Evolutionary conservation across 2,888 invertebrate species (phyloP), one percentile per base, ranked within the genome.

Genomic region (Pyralis farinalis): DNA sequence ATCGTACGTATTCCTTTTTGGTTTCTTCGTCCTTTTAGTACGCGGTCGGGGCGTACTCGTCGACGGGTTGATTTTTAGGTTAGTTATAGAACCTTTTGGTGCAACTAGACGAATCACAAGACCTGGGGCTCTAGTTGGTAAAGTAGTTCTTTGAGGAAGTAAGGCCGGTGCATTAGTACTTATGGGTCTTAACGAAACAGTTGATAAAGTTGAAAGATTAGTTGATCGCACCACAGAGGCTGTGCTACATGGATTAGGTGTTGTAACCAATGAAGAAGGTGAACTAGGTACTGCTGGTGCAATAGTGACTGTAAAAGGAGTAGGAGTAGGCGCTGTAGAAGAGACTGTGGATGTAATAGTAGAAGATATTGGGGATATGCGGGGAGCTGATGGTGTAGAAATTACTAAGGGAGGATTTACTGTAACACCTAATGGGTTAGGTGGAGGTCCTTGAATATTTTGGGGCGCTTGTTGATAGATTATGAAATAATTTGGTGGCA

Each of bases 41-140:
- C 59, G 60, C 2, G 63, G 66, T 7, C 61, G 52, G 29, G 60
- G 67, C 40, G 56, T 67, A 1, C 67, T 71, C 1, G 71, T 75
- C 2, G 70, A 58, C 2, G 74, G 68, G 36, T 80, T 79, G 8
- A 85, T 66, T 34, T 67, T 66, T 2, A 85, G 60, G 35, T 81
- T 80, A 0, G 85, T 84, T 30, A 81, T 71, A 0, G 81, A 71
- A 0, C 83, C 83, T 35, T 53, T 64, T 3, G 83, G 81, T 4
- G 81, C 69, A 29, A 71, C 55, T 7, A 87, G 70, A n/a, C 81
- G 62, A 27, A 87, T 83, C 49, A 60, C 73, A 21, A 85, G 37
- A 7, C 71, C 52, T 1, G 51, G 53, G 4, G 33, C 11, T 8
- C 36, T 32, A 8, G 36, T 9, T 10, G 48, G 46, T 7, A 38